These are phyloP conservation scores for Shargacucullia verbasci DNA, from an alignment of 2,888 invertebrate species.

Conservation along the genomic window DNA sequence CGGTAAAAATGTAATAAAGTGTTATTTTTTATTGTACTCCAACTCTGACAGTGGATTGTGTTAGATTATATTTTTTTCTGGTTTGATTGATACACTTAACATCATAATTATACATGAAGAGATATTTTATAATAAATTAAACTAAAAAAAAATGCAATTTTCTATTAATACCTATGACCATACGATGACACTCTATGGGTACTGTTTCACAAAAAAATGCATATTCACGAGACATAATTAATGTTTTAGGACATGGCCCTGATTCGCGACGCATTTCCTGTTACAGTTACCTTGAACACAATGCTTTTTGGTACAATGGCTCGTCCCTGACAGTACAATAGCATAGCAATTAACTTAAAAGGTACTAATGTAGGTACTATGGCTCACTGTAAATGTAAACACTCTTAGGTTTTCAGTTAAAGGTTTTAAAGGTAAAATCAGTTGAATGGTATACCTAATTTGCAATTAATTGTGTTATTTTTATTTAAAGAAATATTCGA, in stretches of 20 bases:
- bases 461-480: background rate
- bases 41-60: no score
- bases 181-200: background rate
- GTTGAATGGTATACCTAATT: slow-evolving; percentile 16
- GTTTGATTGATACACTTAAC: no score
- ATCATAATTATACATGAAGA: no score
- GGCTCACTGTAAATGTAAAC: slow-evolving; percentile 25
- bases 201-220: background rate
- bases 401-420: slow-evolving; percentile 25
- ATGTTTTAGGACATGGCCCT: slow-evolving; percentile 16
- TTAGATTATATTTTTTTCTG: no score
- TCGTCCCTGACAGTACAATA: slow-evolving; percentile 20
- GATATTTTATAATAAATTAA: no score
- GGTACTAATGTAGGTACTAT: background rate
- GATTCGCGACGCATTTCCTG: slow-evolving; percentile 29
- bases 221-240: background rate
- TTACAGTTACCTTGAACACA: slow-evolving; percentile 23
- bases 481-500: no score
- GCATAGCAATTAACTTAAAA: slow-evolving; percentile 10
- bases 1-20: no score
- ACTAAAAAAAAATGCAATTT: no score
- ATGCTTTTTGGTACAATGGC: slow-evolving; percentile 35
- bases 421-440: slow-evolving; percentile 17
- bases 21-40: no score
- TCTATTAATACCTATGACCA: no score